Percentiles rank a stretch among this genome's conserved stretches.
Evolutionary conservation across 2,797 vertebrate genomes (phyloP).

Genomic region (Macropus fuliginosus): DNA sequence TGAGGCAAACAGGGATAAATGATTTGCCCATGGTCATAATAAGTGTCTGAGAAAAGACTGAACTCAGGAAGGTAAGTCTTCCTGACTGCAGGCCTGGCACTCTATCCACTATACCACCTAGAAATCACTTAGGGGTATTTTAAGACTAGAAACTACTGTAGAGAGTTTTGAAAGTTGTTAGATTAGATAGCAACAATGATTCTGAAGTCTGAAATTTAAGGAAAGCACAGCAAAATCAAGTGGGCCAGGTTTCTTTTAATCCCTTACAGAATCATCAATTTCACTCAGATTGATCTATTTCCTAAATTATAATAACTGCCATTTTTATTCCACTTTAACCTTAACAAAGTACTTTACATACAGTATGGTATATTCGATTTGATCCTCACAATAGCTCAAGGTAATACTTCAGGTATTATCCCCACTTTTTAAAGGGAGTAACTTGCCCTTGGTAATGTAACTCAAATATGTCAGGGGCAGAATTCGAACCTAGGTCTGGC

Average conservation of each 20-base stretch:
- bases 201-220: conserved; percentile 28
- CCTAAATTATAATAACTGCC: background rate
- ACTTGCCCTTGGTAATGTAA: background rate
- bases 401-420: background rate
- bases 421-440: background rate
- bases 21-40: background rate
- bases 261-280: background rate
- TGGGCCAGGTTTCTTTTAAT: background rate
- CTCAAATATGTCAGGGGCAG: background rate
- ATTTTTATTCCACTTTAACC: background rate
- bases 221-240: background rate
- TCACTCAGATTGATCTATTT: background rate
- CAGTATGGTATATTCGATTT: background rate
- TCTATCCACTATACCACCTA: background rate
- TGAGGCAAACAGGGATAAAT: background rate
- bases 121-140: conserved; percentile 29
- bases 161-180: background rate
- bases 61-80: background rate
- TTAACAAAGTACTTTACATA: background rate
- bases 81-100: background rate
- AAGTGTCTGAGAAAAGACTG: background rate
- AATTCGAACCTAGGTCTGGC: background rate
- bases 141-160: background rate
- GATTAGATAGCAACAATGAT: background rate
- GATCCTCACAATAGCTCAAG: background rate